phyloP scores from a whole-genome alignment of 2,888 invertebrate species.

The Drosophila anomelani region DNA sequence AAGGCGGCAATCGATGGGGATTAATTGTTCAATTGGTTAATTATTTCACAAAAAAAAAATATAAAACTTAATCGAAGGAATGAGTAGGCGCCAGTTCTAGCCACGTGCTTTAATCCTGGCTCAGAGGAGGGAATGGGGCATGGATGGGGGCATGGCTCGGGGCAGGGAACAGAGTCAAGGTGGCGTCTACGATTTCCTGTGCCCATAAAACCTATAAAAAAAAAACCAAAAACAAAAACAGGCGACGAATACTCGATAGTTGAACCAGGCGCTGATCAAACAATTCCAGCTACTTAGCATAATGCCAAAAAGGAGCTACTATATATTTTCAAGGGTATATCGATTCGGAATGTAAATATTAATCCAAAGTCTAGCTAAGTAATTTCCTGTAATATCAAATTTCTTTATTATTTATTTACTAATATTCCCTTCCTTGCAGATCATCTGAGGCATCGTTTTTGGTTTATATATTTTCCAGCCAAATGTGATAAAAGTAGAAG shows the following conservation, averaged over 20 bases:
- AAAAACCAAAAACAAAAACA: conserved; percentile 44
- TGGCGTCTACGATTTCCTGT: conserved; percentile 62
- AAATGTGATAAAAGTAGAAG: background rate
- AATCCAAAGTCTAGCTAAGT: too few relatives aligned
- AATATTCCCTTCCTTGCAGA: background rate
- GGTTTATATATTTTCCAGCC: background rate
- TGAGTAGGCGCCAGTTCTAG: conserved; percentile 30
- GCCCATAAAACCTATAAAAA: conserved; percentile 11
- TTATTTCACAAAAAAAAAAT: background rate
- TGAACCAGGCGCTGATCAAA: conserved; percentile 68
- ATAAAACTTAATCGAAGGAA: background rate
- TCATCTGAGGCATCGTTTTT: background rate
- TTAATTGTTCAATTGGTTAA: conserved; percentile 14
- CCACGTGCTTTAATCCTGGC: conserved; percentile 59
- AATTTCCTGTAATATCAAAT: too few relatives aligned
- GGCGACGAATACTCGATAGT: conserved; percentile 76
- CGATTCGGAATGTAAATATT: background rate
- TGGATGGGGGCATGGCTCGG: background rate
- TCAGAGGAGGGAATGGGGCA: background rate
- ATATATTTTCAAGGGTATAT: background rate
- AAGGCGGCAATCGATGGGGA: background rate
- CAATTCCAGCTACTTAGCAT: conserved; percentile 39
- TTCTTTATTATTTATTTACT: background rate
- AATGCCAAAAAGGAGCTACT: conserved; percentile 3
- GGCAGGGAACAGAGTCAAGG: background rate